Conservation (phyloP, 1,140 invertebrate species). For the Drosophila truncata region DNA sequence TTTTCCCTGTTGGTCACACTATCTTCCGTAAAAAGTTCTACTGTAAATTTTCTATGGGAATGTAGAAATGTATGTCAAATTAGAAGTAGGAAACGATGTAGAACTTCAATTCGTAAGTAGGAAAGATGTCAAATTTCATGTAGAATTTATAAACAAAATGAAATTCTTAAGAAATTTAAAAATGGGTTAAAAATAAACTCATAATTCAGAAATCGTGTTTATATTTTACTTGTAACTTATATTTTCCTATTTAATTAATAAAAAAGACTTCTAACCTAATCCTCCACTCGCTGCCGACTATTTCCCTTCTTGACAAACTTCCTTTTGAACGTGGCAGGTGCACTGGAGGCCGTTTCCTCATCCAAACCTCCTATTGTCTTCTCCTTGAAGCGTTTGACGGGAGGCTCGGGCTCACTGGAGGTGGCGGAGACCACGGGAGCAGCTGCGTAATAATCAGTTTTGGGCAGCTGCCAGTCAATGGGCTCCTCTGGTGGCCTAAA, state of each 20-base stretch:
- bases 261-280: constrained; percentile 77
- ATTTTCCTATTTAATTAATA: not conserved
- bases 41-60: too few species aligned
- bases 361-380: constrained; percentile 87
- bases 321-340: constrained; percentile 88
- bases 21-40: too few species aligned
- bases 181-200: too few species aligned
- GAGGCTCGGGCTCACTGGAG: constrained; percentile 81
- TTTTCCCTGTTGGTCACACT: too few species aligned
- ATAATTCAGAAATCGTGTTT: not conserved
- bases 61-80: too few species aligned
- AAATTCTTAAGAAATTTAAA: too few species aligned
- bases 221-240: not conserved
- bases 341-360: constrained; percentile 84
- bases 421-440: constrained; percentile 67
- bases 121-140: too few species aligned
- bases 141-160: too few species aligned
- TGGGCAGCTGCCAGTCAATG: constrained; percentile 88
- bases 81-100: too few species aligned
- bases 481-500: constrained; percentile 68
- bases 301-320: constrained; percentile 88
- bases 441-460: constrained; percentile 81
- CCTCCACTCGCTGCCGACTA: constrained; percentile 87
- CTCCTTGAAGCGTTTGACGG: constrained; percentile 88
- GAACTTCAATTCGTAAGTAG: too few species aligned